Percentiles rank a stretch among this genome's conserved stretches.
phyloP scores from a whole-genome alignment of 2,113 vertebrate species.

The Gymnogyps californianus region DNA sequence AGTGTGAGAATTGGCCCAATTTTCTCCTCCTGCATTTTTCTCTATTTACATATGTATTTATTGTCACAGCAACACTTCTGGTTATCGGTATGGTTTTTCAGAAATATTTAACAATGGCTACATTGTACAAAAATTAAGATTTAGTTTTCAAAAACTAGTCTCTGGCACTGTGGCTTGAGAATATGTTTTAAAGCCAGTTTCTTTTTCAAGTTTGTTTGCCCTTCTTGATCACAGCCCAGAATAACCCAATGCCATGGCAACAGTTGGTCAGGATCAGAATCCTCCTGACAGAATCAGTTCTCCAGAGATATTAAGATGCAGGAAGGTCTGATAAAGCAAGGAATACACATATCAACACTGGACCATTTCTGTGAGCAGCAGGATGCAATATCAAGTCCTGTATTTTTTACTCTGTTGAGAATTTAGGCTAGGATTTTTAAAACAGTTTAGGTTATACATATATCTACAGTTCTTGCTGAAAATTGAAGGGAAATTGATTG shows the following conservation, averaged over 20 bases:
- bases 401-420: not conserved
- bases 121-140: not conserved
- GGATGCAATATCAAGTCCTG: not conserved
- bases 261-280: constrained; percentile 8
- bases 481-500: not conserved
- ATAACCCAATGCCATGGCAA: constrained; percentile 40
- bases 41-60: not conserved
- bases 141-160: not conserved
- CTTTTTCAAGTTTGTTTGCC: constrained; percentile 23
- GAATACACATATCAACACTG: not conserved
- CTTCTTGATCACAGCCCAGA: constrained; percentile 13
- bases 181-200: not conserved
- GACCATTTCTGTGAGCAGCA: not conserved
- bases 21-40: not conserved
- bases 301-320: constrained; percentile 31
- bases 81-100: not conserved
- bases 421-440: not conserved
- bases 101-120: not conserved
- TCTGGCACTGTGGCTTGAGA: not conserved
- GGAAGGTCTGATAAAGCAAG: constrained; percentile 20
- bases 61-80: not conserved
- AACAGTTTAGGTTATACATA: not conserved
- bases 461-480: not conserved
- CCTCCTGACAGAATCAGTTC: constrained; percentile 33
- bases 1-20: not conserved